Evolutionary conservation across 2,888 invertebrate species (phyloP), one percentile per base, ranked within the genome.

Genomic region (Aspidiotus rigidus): DNA sequence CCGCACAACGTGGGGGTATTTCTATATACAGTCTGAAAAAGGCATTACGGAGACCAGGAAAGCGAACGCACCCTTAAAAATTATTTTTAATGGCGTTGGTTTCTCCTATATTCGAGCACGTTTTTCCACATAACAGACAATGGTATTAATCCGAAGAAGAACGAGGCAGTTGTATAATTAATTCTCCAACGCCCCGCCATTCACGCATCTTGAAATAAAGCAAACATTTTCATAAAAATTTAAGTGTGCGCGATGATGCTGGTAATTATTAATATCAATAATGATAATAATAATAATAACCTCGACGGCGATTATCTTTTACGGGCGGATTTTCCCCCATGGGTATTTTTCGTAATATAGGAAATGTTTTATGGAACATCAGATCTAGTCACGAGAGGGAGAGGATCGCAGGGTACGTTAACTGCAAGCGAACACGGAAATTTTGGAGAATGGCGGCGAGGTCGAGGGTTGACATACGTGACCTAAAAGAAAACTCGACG

Each of bases 401-500:
- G 60, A 7, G 60, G 60, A 11, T 9, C 15, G 56, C 56, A 15
- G 56, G 9, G 39, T 8, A 49, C 17, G 39, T 60, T 60, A 60
- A 60, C 28, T 40, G 39, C 39, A 39, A 28, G 28, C 39, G 39
- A 60, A 60, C 39, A 60, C 60, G 60, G 60, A 60, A 60, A 60
- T 60, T 41, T 39, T 39, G 53, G 42, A 44, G 13, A 28, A 44
- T 28, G 28, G 44, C 44, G 63, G 39, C 17, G 63, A 49, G 49
- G 49, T 17, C 62, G 44, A 7, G 41, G 61, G 11, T 15, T 28
- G n/a, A 49, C 16, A 42, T 28, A 44, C 62, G 44, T 17, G 41
- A 17, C 17, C 62, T 49, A 41, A 62, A 62, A 62, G 62, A 62
- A 62, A 62, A 62, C 15, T 49, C 62, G 42, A 16, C 49, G 49